These are phyloP conservation scores for Leucozona laternaria DNA, from an alignment of 2,888 invertebrate genomes.

Conservation along the genomic window DNA sequence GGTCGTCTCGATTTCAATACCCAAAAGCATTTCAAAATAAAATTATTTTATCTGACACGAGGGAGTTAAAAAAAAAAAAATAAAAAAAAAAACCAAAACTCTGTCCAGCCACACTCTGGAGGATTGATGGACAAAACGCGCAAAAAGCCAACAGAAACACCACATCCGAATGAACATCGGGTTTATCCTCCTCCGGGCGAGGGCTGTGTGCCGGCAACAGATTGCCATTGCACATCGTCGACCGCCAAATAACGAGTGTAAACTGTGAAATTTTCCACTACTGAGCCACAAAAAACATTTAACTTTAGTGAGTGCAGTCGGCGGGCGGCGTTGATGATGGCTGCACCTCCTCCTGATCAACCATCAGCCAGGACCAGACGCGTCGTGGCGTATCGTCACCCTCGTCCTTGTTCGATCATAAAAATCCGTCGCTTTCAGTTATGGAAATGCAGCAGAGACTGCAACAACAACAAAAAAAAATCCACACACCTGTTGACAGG, in stretches of 20 bases:
- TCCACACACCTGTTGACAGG: conserved; percentile 68
- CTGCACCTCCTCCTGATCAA: conserved; percentile 7
- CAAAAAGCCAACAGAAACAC: conserved; percentile 52
- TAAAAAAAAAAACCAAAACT: neutral
- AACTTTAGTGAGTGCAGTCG: conserved; percentile 14
- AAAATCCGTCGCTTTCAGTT: conserved; percentile 64
- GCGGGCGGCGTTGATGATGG: conserved; percentile 10
- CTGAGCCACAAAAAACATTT: conserved; percentile 18
- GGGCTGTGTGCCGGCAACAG: conserved; percentile 44
- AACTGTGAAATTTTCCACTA: conserved; percentile 63
- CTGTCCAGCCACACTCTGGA: conserved; percentile 7
- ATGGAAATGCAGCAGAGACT: conserved; percentile 47
- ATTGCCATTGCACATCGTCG: conserved; percentile 67
- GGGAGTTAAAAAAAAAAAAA: conserved; percentile 4
- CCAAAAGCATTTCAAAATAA: conserved; percentile 60
- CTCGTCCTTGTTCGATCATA: conserved; percentile 62
- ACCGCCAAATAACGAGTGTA: conserved; percentile 69
- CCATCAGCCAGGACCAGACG: neutral
- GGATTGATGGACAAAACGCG: conserved; percentile 56
- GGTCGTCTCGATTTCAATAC: conserved; percentile 50
- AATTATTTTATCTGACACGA: conserved; percentile 59
- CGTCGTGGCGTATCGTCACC: neutral
- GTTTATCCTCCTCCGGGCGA: conserved; percentile 30
- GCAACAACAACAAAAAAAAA: conserved; percentile 31
- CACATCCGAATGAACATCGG: conserved; percentile 36